phyloP scores from a whole-genome alignment of 2,888 invertebrate species.

The Pemphredon lugubris region DNA sequence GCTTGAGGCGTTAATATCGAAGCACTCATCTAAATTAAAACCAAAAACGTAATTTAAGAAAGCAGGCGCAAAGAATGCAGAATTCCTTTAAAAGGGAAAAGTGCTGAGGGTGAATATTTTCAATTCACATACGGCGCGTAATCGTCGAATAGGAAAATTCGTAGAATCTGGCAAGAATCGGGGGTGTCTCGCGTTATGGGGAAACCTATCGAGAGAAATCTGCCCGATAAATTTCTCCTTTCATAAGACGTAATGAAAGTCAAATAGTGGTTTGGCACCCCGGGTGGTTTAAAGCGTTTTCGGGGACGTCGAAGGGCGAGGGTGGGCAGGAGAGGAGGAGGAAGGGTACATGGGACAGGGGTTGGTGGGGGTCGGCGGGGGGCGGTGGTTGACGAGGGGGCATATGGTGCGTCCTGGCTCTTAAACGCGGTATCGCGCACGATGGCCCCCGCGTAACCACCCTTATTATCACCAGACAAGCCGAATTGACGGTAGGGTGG shows the following conservation, averaged over 20 bases:
- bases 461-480: slow-evolving; percentile 73
- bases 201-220: slow-evolving; percentile 43
- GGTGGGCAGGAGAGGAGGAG: slow-evolving; percentile 26
- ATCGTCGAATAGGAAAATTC: slow-evolving; percentile 67
- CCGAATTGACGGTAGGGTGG: slow-evolving; percentile 63
- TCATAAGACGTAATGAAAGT: slow-evolving; percentile 80
- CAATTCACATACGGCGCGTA: slow-evolving; percentile 46
- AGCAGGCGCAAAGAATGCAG: too few species aligned
- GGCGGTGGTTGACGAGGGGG: slow-evolving; percentile 45
- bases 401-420: slow-evolving; percentile 69
- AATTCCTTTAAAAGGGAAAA: neutral
- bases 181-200: slow-evolving; percentile 25
- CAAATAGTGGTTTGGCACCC: slow-evolving; percentile 78
- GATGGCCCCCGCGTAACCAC: slow-evolving; percentile 56
- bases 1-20: too few species aligned
- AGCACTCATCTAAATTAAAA: too few species aligned
- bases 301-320: slow-evolving; percentile 37
- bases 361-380: slow-evolving; percentile 27
- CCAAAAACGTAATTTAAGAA: too few species aligned
- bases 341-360: slow-evolving; percentile 8
- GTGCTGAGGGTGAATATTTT: slow-evolving; percentile 27
- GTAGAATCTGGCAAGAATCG: slow-evolving; percentile 57
- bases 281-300: slow-evolving; percentile 63
- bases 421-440: slow-evolving; percentile 52
- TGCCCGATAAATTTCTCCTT: slow-evolving; percentile 75